Percentiles rank a stretch among this genome's conserved stretches.
These are phyloP conservation scores for Enteromius paludinosus DNA, from an alignment of 2,797 vertebrate species.

Conservation along the genomic window DNA sequence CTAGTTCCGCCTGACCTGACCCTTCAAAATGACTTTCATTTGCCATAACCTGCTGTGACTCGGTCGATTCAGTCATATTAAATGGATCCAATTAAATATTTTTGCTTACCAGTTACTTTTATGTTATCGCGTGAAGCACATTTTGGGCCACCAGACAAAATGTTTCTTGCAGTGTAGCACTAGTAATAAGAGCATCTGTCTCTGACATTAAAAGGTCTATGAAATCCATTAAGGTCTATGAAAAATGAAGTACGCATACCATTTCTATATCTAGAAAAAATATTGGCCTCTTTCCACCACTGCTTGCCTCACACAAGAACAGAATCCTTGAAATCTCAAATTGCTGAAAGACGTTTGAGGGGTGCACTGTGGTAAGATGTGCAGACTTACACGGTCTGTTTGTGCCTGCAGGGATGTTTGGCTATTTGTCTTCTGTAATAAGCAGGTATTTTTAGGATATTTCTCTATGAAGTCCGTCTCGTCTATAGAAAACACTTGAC, in stretches of 20 bases:
- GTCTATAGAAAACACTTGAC: constrained; percentile 40
- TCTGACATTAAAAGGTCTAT: constrained; percentile 11
- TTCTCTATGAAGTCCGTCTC: constrained; percentile 31
- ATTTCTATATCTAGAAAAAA: constrained; percentile 42
- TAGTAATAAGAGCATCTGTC: constrained; percentile 18
- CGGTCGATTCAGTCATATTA: not conserved
- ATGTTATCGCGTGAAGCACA: constrained; percentile 6
- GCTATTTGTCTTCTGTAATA: constrained; percentile 46
- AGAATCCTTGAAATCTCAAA: constrained; percentile 33
- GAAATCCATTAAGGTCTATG: constrained; percentile 50
- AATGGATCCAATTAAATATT: constrained; percentile 4
- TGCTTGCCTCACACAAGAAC: not conserved
- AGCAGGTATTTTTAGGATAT: constrained; percentile 50
- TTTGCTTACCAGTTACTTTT: not conserved
- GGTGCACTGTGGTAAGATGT: constrained; percentile 7
- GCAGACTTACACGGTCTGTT: constrained; percentile 28
- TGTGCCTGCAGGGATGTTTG: constrained; percentile 41
- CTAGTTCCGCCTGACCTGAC: not conserved
- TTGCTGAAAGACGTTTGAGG: constrained; percentile 16
- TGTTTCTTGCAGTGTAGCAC: not conserved
- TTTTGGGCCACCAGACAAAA: constrained; percentile 2
- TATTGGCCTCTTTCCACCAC: constrained; percentile 24
- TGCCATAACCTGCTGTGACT: not conserved
- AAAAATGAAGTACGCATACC: constrained; percentile 43
- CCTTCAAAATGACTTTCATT: constrained; percentile 1